Percentiles rank a stretch among this genome's conserved stretches.
phyloP scores from a whole-genome alignment of 2,797 vertebrate genomes.

The Coregonus sp. region DNA sequence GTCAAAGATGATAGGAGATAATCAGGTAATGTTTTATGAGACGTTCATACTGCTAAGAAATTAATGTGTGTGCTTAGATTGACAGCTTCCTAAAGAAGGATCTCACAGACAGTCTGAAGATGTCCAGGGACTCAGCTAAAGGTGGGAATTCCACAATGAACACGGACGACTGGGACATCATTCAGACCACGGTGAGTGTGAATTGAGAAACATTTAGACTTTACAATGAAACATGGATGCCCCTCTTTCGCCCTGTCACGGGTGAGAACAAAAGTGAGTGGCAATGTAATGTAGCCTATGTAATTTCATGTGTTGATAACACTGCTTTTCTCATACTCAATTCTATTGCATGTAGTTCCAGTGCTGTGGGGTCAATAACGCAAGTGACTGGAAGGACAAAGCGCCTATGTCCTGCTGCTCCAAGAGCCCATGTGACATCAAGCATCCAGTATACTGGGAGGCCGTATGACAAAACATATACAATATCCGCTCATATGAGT shows the following conservation, averaged over 20 bases:
- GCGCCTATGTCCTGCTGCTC: constrained; percentile 46
- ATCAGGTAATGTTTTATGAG: background rate
- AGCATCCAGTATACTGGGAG: fast-evolving
- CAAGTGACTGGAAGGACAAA: constrained; percentile 31
- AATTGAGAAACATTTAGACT: background rate
- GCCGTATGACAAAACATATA: constrained; percentile 20
- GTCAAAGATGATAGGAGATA: background rate
- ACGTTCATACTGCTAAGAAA: background rate
- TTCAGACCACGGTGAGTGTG: constrained; percentile 56
- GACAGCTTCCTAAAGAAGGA: fast-evolving
- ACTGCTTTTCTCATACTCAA: background rate
- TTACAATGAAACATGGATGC: background rate
- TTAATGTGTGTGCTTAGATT: constrained; percentile 52
- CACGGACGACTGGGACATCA: constrained; percentile 58
- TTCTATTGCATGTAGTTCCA: constrained; percentile 48
- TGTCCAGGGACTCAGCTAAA: fast-evolving
- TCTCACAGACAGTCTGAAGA: constrained; percentile 12
- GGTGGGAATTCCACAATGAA: fast-evolving
- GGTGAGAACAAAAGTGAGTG: constrained; percentile 10
- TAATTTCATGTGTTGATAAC: background rate
- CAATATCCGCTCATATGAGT: background rate
- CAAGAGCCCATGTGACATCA: fast-evolving
- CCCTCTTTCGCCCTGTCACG: background rate
- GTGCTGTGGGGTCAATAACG: constrained; percentile 67
- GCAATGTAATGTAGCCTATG: background rate